Evolutionary conservation across 2,797 vertebrate genomes (phyloP), one percentile per base, ranked within the genome.

Genomic region (Capromys pilorides): DNA sequence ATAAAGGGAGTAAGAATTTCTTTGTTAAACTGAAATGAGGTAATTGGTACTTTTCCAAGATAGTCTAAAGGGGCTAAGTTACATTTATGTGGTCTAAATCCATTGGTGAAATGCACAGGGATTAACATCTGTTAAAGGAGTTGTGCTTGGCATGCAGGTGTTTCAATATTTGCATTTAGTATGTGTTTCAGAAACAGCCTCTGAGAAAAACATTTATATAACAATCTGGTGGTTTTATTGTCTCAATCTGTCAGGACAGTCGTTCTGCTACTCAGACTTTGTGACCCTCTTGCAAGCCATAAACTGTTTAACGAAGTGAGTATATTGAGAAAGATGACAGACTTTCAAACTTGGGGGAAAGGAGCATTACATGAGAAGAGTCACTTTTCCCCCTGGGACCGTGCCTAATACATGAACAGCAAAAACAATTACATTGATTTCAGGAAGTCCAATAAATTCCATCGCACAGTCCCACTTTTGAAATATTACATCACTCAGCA

Each of bases 111-210:
- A 97, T 96, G 97, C 95, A 96, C 91, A 54, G 84, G 97, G 98
- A 98, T 98, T 98, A 98, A 98, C 98, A 98, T 98, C 98, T 98
- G 98, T 97, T 98, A 98, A 98, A 98, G 97, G 97, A 97, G 97
- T 98, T 98, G 98, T 93, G 96, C 97, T 98, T 98, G 98, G 98
- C 97, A 97, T 78, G 97, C 98, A 98, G 98, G 98, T 98, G 98
- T 98, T 98, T 98, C 98, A 98, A 98, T 98, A 98, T 98, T 98
- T 98, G 98, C 98, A 98, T 98, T 98, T 98, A 98, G 98, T 98
- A 98, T 2, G 98, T 98, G 98, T 98, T 98, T 97, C 98, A 98
- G 98, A 97, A 98, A 98, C 96, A 97, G 97, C 96, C 98, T 98
- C 98, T 98, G 98, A 98, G 98, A 98, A 98, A 97, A 98, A 98